Evolutionary conservation across 2,797 vertebrate genomes (phyloP).

Genomic region (Acrocephalus scirpaceus): DNA sequence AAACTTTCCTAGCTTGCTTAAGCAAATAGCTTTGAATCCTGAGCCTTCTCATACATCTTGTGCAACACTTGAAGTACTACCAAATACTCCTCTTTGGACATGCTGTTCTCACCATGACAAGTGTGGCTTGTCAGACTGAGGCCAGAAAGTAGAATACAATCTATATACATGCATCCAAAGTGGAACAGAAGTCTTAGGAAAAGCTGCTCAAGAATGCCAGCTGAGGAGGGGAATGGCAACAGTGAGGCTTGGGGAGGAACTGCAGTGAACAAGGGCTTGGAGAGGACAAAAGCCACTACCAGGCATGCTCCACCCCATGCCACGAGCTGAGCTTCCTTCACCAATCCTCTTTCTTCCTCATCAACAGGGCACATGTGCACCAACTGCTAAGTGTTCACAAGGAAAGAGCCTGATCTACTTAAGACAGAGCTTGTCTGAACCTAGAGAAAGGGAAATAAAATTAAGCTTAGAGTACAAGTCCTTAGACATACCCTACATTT

Average conservation of each 20-base stretch:
- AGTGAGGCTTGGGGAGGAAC: background rate
- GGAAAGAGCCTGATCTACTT: background rate
- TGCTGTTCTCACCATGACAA: background rate
- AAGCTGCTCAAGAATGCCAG: background rate
- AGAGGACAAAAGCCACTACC: background rate
- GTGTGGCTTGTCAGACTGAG: background rate
- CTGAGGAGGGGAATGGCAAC: background rate
- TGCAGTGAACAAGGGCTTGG: background rate
- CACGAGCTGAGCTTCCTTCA: background rate
- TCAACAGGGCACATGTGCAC: background rate
- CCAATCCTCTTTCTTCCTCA: background rate
- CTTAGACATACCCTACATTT: background rate
- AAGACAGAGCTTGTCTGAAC: background rate
- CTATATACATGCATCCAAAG: background rate
- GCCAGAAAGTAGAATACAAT: background rate
- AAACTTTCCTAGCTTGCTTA: background rate
- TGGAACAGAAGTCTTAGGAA: background rate
- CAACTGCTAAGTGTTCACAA: background rate
- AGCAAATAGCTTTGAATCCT: background rate
- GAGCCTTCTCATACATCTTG: background rate
- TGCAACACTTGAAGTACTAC: background rate
- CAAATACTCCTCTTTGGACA: background rate
- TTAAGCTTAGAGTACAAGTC: background rate
- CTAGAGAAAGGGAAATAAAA: background rate
- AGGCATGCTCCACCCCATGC: background rate